Evolutionary conservation across 2,113 vertebrate genomes (phyloP), one percentile per base, ranked within the genome.

Genomic region (Elephas maximus): DNA sequence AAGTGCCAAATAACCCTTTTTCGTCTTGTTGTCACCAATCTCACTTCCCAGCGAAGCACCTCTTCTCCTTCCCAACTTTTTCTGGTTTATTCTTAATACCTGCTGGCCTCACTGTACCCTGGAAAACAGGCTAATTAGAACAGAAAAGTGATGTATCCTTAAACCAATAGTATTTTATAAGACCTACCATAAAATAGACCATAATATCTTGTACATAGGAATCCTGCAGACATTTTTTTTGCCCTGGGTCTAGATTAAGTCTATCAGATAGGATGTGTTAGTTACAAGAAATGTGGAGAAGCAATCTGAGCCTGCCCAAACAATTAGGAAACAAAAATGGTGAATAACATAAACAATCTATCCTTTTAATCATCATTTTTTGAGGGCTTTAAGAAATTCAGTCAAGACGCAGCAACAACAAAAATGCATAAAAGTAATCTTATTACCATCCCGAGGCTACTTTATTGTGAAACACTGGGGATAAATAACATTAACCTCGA

Each of bases 211-310:
- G 20, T 41, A 74, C 20, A 90, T 14, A 90, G 44, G 15, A 96
- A 86, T 80, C 76, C 90, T 9, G 62, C 28, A 95, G 69, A 44
- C 67, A 92, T 76, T 89, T 84, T 74, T 74, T 95, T 63, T 88
- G 53, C 51, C 62, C 45, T 74, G 57, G 21, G 53, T 91, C 73
- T 92, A 94, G 91, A 60, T 83, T 95, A 97, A 95, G 90, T 96
- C 78, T 96, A 79, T 74, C 78, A 94, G 96, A 91, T 24, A 76
- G 6, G 57, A 67, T 81, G 53, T 91, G 67, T 90, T 62, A 67
- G 74, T 89, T 94, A 33, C 0, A 82, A 92, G 86, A 96, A 97
- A 93, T 20, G 33, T 82, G 45, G 21, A 74, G 8, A 74, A 74
- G 28, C 7, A 9, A 74, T 23, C 37, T 23, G 20, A 93, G 62